phyloP scores from a whole-genome alignment of 2,888 invertebrate species.

The Kryphioiulus occultus region DNA sequence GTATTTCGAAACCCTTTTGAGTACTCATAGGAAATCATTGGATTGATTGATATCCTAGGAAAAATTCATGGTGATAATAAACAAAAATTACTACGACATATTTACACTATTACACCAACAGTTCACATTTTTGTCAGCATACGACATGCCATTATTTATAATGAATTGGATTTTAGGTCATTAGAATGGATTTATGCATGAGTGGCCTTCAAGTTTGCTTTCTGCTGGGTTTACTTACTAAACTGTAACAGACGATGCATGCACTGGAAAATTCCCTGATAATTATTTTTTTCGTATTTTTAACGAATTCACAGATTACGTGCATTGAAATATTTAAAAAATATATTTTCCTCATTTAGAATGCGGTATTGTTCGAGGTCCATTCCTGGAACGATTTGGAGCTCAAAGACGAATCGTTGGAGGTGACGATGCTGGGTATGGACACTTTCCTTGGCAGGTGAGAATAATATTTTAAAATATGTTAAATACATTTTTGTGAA shows the following conservation, averaged over 20 bases:
- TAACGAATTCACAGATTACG: neutral
- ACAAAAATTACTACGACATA: no score
- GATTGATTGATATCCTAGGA: no score
- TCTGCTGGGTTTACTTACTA: neutral
- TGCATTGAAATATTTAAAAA: neutral
- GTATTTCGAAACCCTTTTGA: no score
- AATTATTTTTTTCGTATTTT: neutral
- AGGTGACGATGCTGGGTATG: conserved; percentile 52
- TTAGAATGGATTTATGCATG: neutral
- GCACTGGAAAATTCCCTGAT: neutral
- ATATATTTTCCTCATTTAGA: conserved; percentile 26
- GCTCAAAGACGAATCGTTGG: conserved; percentile 52
- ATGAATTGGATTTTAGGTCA: neutral
- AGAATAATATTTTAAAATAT: neutral
- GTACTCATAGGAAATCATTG: no score
- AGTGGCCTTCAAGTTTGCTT: neutral
- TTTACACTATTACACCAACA: neutral
- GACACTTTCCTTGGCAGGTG: conserved; percentile 53
- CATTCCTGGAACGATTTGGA: conserved; percentile 52
- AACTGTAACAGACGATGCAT: neutral
- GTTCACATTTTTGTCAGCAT: neutral
- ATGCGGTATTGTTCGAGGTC: conserved; percentile 52
- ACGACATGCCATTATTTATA: neutral
- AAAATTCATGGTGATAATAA: no score
- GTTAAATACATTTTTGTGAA: no score